Evolutionary conservation across 2,888 invertebrate species (phyloP).

Genomic region (Plusia festucae): DNA sequence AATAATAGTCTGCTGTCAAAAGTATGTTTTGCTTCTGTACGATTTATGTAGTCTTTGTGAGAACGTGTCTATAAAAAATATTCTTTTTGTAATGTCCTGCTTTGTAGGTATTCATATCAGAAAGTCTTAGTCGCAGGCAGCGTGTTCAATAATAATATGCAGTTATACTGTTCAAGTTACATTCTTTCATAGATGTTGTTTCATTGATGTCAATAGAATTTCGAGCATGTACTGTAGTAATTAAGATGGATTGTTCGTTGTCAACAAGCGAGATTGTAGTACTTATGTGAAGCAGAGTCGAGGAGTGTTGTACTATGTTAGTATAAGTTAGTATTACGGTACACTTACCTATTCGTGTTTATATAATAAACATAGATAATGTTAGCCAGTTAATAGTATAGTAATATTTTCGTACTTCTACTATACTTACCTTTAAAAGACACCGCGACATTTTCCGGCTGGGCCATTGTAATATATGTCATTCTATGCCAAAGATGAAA

Average conservation of each 20-base stretch:
- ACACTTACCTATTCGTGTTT: constrained; percentile 21
- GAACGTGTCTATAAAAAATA: constrained; percentile 42
- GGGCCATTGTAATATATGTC: constrained; percentile 23
- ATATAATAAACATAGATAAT: constrained; percentile 15
- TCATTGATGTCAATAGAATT: constrained; percentile 37
- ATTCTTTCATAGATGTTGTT: constrained; percentile 18
- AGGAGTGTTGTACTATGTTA: constrained; percentile 17
- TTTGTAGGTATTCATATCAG: constrained; percentile 28
- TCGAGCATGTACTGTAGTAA: constrained; percentile 21
- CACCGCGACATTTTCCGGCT: constrained; percentile 18
- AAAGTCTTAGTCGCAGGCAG: constrained; percentile 22
- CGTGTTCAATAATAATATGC: constrained; percentile 4
- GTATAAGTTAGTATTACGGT: constrained; percentile 21
- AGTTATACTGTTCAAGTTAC: constrained; percentile 15
- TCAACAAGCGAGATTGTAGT: constrained; percentile 25
- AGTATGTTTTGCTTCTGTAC: constrained; percentile 47
- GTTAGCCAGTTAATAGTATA: constrained; percentile 27
- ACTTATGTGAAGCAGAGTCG: constrained; percentile 26
- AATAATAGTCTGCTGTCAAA: constrained; percentile 58
- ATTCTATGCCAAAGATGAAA: not conserved
- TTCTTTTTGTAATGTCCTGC: constrained; percentile 20
- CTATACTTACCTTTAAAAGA: constrained; percentile 32
- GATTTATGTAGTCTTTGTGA: constrained; percentile 57
- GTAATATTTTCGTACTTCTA: constrained; percentile 23
- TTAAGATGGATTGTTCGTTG: constrained; percentile 28